phyloP scores from a whole-genome alignment of 1,140 invertebrate species.

The Polypedilum pembai region DNA sequence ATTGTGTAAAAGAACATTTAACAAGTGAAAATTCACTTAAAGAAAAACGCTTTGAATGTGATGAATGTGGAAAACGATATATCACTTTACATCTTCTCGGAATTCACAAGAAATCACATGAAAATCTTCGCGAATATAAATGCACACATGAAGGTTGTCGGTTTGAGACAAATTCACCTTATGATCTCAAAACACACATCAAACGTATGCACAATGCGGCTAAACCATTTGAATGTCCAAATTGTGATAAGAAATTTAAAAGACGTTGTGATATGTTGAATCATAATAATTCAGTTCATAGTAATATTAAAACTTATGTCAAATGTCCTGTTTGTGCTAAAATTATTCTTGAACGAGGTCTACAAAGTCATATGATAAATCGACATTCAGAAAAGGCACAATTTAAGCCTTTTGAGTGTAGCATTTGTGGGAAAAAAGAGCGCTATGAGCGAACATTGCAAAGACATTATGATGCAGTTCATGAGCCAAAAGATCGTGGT shows the following conservation, averaged over 20 bases:
- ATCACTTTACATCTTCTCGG: background rate
- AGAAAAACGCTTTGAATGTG: background rate
- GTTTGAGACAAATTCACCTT: background rate
- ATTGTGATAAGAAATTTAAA: background rate
- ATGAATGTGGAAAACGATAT: background rate
- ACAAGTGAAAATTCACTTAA: background rate
- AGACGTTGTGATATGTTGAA: slow-evolving; percentile 5
- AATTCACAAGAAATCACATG: background rate
- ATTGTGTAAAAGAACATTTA: background rate
- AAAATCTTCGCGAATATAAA: background rate
- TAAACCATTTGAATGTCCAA: background rate
- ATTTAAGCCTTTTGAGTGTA: background rate
- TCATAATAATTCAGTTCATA: background rate
- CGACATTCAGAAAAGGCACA: slow-evolving; percentile 11
- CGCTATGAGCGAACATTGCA: background rate
- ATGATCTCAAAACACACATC: background rate
- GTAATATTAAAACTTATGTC: background rate
- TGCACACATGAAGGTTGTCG: background rate
- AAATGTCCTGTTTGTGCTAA: background rate
- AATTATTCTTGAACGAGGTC: background rate
- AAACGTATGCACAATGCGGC: background rate
- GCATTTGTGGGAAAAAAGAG: background rate
- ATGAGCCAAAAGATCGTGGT: slow-evolving; percentile 19
- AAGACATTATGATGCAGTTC: background rate
- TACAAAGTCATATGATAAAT: slow-evolving; percentile 9